These are phyloP conservation scores for Yponomeuta evonymella DNA, from an alignment of 2,888 invertebrate genomes.

Conservation along the genomic window DNA sequence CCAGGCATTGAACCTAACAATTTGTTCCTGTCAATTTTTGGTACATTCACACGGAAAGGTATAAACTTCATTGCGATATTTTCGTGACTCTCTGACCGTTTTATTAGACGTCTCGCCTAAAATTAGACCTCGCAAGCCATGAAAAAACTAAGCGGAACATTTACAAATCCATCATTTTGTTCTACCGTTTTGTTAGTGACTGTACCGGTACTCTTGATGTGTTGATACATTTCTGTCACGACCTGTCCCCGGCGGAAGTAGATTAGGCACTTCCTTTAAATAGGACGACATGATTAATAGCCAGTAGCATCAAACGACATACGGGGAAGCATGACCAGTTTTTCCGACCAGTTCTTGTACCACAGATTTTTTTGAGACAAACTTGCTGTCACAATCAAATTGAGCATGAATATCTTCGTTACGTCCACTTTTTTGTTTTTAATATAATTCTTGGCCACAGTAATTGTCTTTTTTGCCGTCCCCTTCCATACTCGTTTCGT, in stretches of 20 bases:
- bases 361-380: too few species aligned
- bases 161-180: too few species aligned
- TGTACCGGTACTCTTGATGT: neutral
- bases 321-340: neutral
- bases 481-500: neutral
- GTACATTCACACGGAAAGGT: neutral
- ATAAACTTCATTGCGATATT: neutral
- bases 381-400: neutral
- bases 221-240: neutral
- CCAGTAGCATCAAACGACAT: neutral
- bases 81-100: too few species aligned
- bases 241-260: neutral
- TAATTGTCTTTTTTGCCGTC: neutral
- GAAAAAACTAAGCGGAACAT: too few species aligned
- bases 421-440: neutral
- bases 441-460: neutral
- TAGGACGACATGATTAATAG: slow-evolving; percentile 6
- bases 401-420: neutral
- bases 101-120: neutral
- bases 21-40: neutral
- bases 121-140: neutral
- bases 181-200: neutral
- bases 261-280: slow-evolving; percentile 7
- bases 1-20: neutral
- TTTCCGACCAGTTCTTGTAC: neutral